Base-by-base conservation (phyloP, 2,888 invertebrate species). In the Keiferia lycopersicella region DNA sequence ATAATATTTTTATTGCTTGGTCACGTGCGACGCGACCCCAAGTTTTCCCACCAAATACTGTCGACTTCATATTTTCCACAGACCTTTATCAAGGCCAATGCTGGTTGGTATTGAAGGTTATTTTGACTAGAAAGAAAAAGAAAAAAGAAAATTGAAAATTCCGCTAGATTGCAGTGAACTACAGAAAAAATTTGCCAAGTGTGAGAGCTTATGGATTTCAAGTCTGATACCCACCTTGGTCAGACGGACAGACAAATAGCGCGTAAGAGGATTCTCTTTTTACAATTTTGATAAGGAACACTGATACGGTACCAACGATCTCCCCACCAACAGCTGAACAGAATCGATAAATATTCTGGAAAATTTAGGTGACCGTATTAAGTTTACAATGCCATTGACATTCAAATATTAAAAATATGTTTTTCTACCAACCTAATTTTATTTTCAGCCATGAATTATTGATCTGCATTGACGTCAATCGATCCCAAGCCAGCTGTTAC, bases 401-500 rank as follows among this genome's bases (percentile, higher is more conserved):
- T 39, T 58, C 58, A 39, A 20, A 30, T 20, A 30, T 1, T 26
- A 56, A 56, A 34, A 34, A 34, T 34, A 34, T 8, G 26, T 26
- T 34, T 30, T 7, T 34, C 10, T 57, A 34, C 12, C 11, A 20
- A 30, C 26, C 20, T 62, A 39, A 38, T 51, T 64, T 60, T 51
- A 16, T 34, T 60, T 63, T 59, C 30, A 14, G 39, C 50, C 11
- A 63, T 63, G 61, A 66, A 66, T 66, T 56, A 65, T 63, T 63
- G 38, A 66, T n/a, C 48, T 26, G 57, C 50, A 63, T 63, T 63
- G 63, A 66, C 63, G 65, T 66, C 65, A 66, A 58, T 63, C 22
- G 51, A 14, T 22, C 16, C 14, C 1, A 45, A 41, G 20, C n/a
- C 53, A 62, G 22, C 61, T 61, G 50, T 22, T 45, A 45, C 6